Evolutionary conservation across 2,113 vertebrate species (phyloP).

Genomic region (Leptosomus discolor): DNA sequence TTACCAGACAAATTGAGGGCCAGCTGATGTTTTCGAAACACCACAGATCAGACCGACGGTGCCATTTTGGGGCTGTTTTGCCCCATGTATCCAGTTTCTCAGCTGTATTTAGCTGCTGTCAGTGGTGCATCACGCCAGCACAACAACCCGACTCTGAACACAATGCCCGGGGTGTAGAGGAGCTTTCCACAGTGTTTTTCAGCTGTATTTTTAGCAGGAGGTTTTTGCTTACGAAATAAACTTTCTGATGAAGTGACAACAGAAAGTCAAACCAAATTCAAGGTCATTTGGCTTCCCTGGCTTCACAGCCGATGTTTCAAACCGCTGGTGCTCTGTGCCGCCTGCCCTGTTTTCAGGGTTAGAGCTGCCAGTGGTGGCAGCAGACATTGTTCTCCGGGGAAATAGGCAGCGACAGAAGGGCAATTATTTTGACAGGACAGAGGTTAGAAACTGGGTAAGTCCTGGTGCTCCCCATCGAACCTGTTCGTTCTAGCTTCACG

Average conservation of each 20-base stretch:
- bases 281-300: not conserved
- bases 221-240: constrained; percentile 69
- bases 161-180: not conserved
- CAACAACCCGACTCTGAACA: not conserved
- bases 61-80: not conserved
- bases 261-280: not conserved
- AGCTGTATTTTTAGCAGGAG: constrained; percentile 71
- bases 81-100: not conserved
- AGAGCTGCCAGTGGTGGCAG: not conserved
- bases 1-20: not conserved
- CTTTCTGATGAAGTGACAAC: constrained; percentile 5
- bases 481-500: constrained; percentile 6
- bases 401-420: not conserved
- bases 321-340: not conserved
- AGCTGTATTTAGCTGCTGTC: constrained; percentile 17
- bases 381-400: constrained; percentile 13
- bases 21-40: not conserved
- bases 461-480: not conserved
- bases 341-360: not conserved
- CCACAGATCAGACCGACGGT: fast-evolving
- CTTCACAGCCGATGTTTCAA: not conserved
- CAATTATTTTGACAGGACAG: not conserved
- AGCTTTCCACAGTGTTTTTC: not conserved
- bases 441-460: not conserved
- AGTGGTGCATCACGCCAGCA: not conserved